Evolutionary conservation across 2,888 invertebrate species (phyloP), one percentile per base, ranked within the genome.

Genomic region (Gerris lacustris): DNA sequence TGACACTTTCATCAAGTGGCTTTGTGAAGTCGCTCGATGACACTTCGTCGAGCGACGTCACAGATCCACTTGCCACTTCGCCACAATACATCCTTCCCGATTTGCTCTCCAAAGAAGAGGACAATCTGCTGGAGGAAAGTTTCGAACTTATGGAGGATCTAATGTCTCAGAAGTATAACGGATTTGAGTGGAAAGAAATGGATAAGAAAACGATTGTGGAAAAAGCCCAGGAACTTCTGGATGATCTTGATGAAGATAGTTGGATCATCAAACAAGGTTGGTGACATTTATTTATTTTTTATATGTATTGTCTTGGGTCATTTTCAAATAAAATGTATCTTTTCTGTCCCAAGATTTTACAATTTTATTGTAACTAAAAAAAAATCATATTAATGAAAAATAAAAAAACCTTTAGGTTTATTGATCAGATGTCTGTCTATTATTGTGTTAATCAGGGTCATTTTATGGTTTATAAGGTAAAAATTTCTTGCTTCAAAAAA

Each of bases 91-190:
- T 55, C 9, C 15, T 55, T 1, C 55, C 55, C 11, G 55, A 55
- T 15, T 55, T 15, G 55, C 55, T 55, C 9, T 11, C 55, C 15
- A 15, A 55, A 11, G 55, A 55, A 55, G 55, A 55, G 15, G 15
- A 55, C 55, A 15, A 15, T 11, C 5, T 55, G 55, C 15, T 55
- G 55, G 55, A 55, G 9, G 55, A 55, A 55, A 55, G 55, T 55
- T 55, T 55, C 55, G 11, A 55, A 55, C 55, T 55, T 55, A 55
- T 55, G 55, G 55, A 55, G 15, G 55, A 55, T 55, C 55, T 55
- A 9, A 55, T 55, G 55, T 55, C 55, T 55, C 9, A 55, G 55
- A 55, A 55, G 15, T n/a, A n/a, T n/a, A 31, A 31, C 31, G 55
- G 15, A 11, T 9, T 55, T 9, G 5, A 9, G 2, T 55, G 55